Evolutionary conservation across 2,113 vertebrate species (phyloP).

Genomic region (Acanthisitta chloris): DNA sequence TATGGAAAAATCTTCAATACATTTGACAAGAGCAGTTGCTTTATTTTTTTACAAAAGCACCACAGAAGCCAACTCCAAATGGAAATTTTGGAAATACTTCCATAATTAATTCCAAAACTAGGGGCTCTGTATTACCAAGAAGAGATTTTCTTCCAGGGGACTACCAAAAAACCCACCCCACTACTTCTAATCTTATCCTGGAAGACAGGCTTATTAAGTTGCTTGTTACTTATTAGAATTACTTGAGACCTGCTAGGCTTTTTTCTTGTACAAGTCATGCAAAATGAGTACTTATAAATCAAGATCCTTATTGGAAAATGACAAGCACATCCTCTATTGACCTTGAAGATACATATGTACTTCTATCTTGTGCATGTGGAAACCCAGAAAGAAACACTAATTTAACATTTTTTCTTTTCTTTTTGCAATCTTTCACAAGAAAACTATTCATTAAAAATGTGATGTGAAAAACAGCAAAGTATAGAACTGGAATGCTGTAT

Average conservation of each 20-base stretch:
- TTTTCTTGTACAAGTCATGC: neutral
- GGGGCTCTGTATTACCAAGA: neutral
- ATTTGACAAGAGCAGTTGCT: neutral
- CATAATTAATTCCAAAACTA: neutral
- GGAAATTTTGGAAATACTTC: neutral
- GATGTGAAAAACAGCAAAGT: neutral
- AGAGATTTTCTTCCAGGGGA: neutral
- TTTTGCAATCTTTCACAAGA: neutral
- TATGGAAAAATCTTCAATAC: neutral
- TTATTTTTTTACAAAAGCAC: neutral
- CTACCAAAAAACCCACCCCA: neutral
- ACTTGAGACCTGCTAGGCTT: rapidly evolving
- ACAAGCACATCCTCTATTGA: neutral
- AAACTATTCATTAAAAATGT: neutral
- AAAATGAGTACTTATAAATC: neutral
- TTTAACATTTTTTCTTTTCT: neutral
- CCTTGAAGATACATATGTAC: neutral
- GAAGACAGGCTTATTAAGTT: neutral
- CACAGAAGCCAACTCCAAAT: neutral
- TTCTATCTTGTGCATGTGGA: neutral
- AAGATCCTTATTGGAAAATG: neutral
- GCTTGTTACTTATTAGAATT: neutral
- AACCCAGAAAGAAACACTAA: neutral
- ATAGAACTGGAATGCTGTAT: neutral
- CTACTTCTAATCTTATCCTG: neutral